phyloP scores from a whole-genome alignment of 2,888 invertebrate genomes.

The Rotaria macrura region DNA sequence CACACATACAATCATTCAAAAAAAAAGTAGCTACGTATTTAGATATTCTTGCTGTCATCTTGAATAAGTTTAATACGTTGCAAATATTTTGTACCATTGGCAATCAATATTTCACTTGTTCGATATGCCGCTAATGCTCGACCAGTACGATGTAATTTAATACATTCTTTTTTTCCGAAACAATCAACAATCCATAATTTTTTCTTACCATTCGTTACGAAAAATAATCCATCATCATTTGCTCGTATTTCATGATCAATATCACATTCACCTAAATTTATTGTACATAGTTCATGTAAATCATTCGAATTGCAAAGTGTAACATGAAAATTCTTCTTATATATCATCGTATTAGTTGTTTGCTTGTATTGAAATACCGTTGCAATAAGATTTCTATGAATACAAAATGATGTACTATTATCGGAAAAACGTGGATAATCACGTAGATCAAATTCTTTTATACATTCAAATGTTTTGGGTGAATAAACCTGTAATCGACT shows the following conservation, averaged over 20 bases:
- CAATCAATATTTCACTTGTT: background rate
- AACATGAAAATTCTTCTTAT: background rate
- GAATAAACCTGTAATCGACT: background rate
- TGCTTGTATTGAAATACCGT: slow-evolving; percentile 17
- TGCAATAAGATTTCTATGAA: background rate
- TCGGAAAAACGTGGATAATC: background rate
- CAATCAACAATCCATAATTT: background rate
- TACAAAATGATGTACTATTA: slow-evolving; percentile 18
- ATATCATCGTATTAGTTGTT: background rate
- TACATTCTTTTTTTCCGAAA: background rate
- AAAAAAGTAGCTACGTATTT: background rate
- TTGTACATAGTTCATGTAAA: background rate
- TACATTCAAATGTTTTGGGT: background rate
- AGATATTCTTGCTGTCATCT: background rate
- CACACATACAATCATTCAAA: too few species aligned
- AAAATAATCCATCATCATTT: background rate
- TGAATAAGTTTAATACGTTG: background rate
- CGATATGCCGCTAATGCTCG: background rate
- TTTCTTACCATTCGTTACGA: background rate
- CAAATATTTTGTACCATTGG: slow-evolving; percentile 1
- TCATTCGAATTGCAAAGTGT: background rate
- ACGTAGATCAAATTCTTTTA: background rate
- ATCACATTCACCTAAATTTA: slow-evolving; percentile 7
- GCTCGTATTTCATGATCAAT: slow-evolving; percentile 15
- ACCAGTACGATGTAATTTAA: background rate